A percentile compares a stretch with the other conserved stretches of the same genome.
phyloP scores from a whole-genome alignment of 2,113 vertebrate species.

The Xiphorhynchus elegans region DNA sequence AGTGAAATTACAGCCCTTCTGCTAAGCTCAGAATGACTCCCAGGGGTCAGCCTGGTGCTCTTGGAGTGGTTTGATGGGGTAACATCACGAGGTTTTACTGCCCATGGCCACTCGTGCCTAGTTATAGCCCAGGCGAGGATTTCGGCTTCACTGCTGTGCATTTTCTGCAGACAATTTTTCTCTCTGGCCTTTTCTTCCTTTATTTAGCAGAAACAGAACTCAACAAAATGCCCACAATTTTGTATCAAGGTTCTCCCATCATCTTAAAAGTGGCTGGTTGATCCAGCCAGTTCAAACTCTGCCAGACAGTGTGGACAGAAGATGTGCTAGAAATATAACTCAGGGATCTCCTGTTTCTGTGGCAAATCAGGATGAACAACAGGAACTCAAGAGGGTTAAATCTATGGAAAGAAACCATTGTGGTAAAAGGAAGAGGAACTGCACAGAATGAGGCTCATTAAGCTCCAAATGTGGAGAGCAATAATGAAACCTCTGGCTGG shows the following conservation, averaged over 20 bases:
- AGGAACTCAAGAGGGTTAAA: background rate
- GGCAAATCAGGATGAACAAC: background rate
- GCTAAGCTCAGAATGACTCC: background rate
- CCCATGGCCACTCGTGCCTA: background rate
- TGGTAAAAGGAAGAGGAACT: background rate
- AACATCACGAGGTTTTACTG: background rate
- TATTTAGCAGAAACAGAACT: background rate
- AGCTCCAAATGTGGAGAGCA: background rate
- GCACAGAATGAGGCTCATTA: background rate
- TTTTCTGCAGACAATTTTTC: background rate
- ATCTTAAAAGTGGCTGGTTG: background rate
- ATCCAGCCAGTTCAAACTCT: background rate
- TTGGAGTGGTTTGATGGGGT: background rate
- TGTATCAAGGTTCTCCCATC: background rate
- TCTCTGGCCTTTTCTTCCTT: background rate
- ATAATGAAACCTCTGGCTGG: background rate
- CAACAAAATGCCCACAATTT: background rate
- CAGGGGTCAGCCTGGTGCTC: background rate
- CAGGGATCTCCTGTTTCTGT: background rate
- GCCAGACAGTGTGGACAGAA: background rate
- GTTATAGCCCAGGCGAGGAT: background rate
- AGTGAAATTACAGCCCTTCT: background rate
- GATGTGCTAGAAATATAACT: background rate
- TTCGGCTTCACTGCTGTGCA: background rate
- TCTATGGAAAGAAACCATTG: rapidly evolving